A percentile compares a stretch with the other conserved stretches of the same genome.
Evolutionary conservation across 2,113 vertebrate species (phyloP).

Genomic region (Elephantulus edwardii): DNA sequence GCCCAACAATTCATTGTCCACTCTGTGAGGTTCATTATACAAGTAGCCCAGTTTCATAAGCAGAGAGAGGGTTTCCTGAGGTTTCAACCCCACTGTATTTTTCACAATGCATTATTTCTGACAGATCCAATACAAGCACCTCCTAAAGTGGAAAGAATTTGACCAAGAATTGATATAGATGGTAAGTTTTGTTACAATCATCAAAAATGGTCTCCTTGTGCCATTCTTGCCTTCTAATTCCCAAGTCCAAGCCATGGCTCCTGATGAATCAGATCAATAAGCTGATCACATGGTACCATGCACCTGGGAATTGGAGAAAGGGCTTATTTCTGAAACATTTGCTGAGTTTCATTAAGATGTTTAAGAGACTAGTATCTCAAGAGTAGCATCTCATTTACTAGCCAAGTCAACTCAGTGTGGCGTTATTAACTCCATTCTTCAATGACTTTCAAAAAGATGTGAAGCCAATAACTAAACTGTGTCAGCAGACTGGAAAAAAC

Average conservation of each 20-base stretch:
- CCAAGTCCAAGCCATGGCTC: background rate
- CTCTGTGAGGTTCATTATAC: rapidly evolving
- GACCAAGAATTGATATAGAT: background rate
- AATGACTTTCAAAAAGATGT: background rate
- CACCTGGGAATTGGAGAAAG: background rate
- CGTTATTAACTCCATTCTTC: background rate
- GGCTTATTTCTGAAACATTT: background rate
- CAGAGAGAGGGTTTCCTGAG: background rate
- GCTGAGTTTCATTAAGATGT: background rate
- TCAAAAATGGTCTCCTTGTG: background rate
- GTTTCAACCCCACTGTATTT: background rate
- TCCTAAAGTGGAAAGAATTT: background rate
- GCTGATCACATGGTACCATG: rapidly evolving
- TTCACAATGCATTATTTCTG: background rate
- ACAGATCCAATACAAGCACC: background rate
- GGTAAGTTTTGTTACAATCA: background rate
- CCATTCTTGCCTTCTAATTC: background rate
- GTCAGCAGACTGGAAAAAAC: background rate
- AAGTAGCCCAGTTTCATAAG: background rate
- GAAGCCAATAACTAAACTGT: background rate
- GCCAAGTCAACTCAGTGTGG: background rate
- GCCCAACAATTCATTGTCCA: no score
- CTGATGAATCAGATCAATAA: background rate
- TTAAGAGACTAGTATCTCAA: background rate
- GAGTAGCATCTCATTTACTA: background rate